phyloP scores from a whole-genome alignment of 2,888 invertebrate species.

The Siphlonurus alternatus region DNA sequence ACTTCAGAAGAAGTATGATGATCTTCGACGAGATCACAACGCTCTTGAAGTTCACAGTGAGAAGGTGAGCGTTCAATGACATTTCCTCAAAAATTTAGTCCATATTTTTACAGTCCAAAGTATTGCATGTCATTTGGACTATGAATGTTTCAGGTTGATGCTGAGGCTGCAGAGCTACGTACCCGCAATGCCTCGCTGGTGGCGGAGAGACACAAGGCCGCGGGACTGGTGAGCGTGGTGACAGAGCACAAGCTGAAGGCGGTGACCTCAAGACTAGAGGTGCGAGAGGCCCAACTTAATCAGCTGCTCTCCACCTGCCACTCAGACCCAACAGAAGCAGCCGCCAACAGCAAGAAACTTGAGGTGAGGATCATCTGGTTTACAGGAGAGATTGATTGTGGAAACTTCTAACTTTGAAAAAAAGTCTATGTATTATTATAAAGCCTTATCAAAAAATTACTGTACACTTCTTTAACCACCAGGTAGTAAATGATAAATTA shows the following conservation, averaged over 20 bases:
- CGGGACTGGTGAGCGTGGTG: constrained; percentile 62
- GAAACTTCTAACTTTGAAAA: too few relatives aligned
- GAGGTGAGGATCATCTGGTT: constrained; percentile 31
- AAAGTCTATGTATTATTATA: too few relatives aligned
- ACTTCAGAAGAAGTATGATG: constrained; percentile 32
- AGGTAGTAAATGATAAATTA: too few relatives aligned
- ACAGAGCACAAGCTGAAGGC: constrained; percentile 56
- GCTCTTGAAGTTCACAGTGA: constrained; percentile 62
- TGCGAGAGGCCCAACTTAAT: constrained; percentile 49
- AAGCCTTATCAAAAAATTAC: too few relatives aligned
- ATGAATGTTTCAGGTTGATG: constrained; percentile 38
- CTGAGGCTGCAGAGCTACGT: constrained; percentile 59
- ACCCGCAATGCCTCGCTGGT: constrained; percentile 51
- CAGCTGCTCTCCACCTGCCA: constrained; percentile 43
- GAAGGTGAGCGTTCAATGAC: constrained; percentile 27
- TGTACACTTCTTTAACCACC: too few relatives aligned
- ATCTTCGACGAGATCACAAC: constrained; percentile 44
- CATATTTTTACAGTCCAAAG: not conserved
- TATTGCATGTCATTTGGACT: too few relatives aligned
- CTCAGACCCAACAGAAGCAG: constrained; percentile 31
- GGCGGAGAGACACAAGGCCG: constrained; percentile 29
- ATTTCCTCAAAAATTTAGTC: not conserved
- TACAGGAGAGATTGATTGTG: too few relatives aligned
- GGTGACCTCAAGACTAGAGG: constrained; percentile 45
- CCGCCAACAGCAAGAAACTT: constrained; percentile 35